These are phyloP conservation scores for Chrysogorgia sp. DNA, from an alignment of 92 coral and sea anemone species.

Conservation along the genomic window DNA sequence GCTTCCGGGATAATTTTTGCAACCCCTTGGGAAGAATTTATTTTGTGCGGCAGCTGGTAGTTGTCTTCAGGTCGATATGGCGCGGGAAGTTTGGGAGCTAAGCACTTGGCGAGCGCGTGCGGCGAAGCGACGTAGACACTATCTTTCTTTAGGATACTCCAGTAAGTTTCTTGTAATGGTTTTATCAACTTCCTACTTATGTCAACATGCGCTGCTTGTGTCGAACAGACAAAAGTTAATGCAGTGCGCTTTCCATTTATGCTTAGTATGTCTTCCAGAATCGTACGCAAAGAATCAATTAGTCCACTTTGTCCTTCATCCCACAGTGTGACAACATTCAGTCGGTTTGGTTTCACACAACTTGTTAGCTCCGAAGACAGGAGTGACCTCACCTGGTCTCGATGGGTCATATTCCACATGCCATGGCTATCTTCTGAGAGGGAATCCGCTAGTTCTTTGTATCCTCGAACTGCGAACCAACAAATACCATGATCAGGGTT, in stretches of 20 bases:
- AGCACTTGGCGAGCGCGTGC: constrained; percentile 57
- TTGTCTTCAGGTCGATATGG: constrained; percentile 73
- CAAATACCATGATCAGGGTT: constrained; percentile 73
- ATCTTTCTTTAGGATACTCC: constrained; percentile 48
- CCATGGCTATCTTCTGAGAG: constrained; percentile 69
- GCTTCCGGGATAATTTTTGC: constrained; percentile 58
- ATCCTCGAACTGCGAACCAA: constrained; percentile 84
- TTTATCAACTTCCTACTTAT: constrained; percentile 38
- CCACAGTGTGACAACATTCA: constrained; percentile 66
- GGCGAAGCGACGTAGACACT: constrained; percentile 66
- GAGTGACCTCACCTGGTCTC: constrained; percentile 49
- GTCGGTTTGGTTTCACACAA: constrained; percentile 70
- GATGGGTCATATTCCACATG: constrained; percentile 69
- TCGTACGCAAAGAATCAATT: constrained; percentile 58
- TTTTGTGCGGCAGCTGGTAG: constrained; percentile 67
- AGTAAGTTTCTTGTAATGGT: constrained; percentile 50
- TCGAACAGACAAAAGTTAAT: constrained; percentile 62
- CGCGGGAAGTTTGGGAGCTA: constrained; percentile 59
- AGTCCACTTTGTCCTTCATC: constrained; percentile 64
- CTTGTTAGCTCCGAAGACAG: constrained; percentile 59
- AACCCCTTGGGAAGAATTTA: neutral
- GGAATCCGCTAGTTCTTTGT: constrained; percentile 62
- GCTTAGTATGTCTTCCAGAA: constrained; percentile 51
- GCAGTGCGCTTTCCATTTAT: constrained; percentile 22
- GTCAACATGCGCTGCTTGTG: constrained; percentile 19